Evolutionary conservation across 2,888 invertebrate species (phyloP), one percentile per base, ranked within the genome.

Genomic region (Oxycera nigricornis): DNA sequence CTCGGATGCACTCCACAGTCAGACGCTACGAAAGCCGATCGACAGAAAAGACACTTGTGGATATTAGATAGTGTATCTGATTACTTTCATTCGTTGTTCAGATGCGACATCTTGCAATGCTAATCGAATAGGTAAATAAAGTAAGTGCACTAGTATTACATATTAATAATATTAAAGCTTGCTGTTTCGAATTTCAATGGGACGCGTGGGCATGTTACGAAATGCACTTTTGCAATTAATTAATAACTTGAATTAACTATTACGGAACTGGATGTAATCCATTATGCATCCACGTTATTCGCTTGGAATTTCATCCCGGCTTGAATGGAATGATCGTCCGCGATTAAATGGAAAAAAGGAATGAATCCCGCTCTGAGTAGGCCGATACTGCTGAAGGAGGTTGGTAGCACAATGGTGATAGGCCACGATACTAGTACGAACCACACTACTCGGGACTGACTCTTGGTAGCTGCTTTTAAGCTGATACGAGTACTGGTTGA

Each of bases 161-260:
- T 22, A n/a, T 35, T 61, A 24, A 35, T 17, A 55, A 17, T 31
- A 35, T 61, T 35, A n/a, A 22, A 22, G 24, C 26, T 61, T 11
- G 35, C 35, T 17, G 61, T 41, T 65, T 65, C 41, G 41, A 65
- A 65, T 65, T 65, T 65, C 65, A 65, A 39, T 65, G 9, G 24
- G 17, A 30, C 30, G 30, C 28, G 22, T 7, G 59, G 59, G 26
- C 17, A 11, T 59, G 4, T 11, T 28, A 9, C 28, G 2, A 11
- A 11, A 3, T n/a, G 17, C 46, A 46, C 46, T 35, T n/a, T 7
- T 35, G 46, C 46, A 3, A 46, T 3, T 46, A n/a, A 7, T 46
- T 7, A 14, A 14, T 46, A 2, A 46, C 6, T 35, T 11, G 46
- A 46, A 46, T 46, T 46, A 7, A 46, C 14, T 11, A 46, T 7